Percentiles rank a stretch among this genome's conserved stretches.
Conservation (phyloP, 37 sponge, comb jelly and placozoan genomes). For the Halichondria panicea region DNA sequence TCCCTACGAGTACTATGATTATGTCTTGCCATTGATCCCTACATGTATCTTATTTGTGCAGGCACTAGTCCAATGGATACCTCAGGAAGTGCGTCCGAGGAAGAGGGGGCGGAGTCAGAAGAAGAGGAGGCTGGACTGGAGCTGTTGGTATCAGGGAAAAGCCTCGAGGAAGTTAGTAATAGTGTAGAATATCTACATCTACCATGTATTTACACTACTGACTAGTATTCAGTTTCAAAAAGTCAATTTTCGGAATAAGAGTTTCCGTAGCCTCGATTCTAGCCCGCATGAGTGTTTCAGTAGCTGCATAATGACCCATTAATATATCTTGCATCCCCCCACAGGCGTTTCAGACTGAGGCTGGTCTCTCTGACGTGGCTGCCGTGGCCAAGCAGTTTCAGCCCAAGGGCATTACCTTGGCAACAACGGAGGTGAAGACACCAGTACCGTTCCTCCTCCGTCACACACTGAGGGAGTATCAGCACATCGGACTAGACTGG, state of each 20-base stretch:
- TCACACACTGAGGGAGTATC: slow-evolving; percentile 94
- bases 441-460: slow-evolving; percentile 94
- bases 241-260: neutral
- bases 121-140: slow-evolving; percentile 49
- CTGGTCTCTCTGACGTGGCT: slow-evolving; percentile 76
- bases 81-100: slow-evolving; percentile 31
- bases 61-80: neutral
- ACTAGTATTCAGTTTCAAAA: neutral
- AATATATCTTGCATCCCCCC: neutral
- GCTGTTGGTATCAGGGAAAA: slow-evolving; percentile 60
- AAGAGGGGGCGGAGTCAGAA: slow-evolving; percentile 41
- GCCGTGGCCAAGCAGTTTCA: slow-evolving; percentile 87
- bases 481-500: slow-evolving; percentile 99
- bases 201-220: neutral
- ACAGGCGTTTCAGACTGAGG: slow-evolving; percentile 72
- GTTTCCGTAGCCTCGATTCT: too few relatives aligned
- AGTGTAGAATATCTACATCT: neutral
- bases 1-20: too few relatives aligned
- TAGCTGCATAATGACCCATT: neutral
- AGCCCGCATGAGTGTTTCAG: too few relatives aligned
- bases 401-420: slow-evolving; percentile 87
- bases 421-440: slow-evolving; percentile 86
- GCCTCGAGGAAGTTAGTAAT: slow-evolving; percentile 44
- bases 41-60: neutral
- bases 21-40: too few relatives aligned